Evolutionary conservation across 2,797 vertebrate species (phyloP), one percentile per base, ranked within the genome.

Genomic region (Allobates femoralis): DNA sequence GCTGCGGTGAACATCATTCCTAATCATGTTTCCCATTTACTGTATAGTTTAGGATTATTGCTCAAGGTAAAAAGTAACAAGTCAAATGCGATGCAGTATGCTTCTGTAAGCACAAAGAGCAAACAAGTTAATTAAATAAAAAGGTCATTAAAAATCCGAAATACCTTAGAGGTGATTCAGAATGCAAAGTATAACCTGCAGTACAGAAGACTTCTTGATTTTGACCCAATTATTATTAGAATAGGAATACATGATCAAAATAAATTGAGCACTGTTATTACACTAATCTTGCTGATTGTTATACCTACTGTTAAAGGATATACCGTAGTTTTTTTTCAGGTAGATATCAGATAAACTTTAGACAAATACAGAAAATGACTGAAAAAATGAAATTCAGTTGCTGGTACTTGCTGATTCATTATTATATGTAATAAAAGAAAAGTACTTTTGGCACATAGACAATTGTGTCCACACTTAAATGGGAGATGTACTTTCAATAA

Each of bases 21-120:
- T 79, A 79, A 79, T 79, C 75, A 58, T 69, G n/a, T 69, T 71
- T 85, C 67, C 67, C 55, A 50, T 74, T 51, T 37, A 41, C 58
- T 14, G 50, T 67, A n/a, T 41, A 55, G 21, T 67, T 51, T 53
- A 78, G 46, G 51, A 66, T 41, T 78, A 78, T 85, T 67, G 60
- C 62, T 83, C 50, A 75, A 75, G n/a, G 37, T 60, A 75, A 75
- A 83, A 83, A 74, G 60, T 34, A 50, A 51, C 30, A 26, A 74
- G 55, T 74, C 18, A 74, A 75, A 83, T 62, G 71, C 69, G 53
- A 83, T 58, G 41, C 51, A 46, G 55, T 28, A 32, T 46, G 74
- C 41, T 83, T 83, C 32, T 62, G n/a, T 75, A 41, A 56, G 23
- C 32, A 56, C 30, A 82, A 73, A 51, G 26, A 71, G 56, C 53